Percentiles rank a stretch among this genome's conserved stretches.
Conservation (phyloP, 1,140 invertebrate genomes). For the Tyrophagus putrescentiae region DNA sequence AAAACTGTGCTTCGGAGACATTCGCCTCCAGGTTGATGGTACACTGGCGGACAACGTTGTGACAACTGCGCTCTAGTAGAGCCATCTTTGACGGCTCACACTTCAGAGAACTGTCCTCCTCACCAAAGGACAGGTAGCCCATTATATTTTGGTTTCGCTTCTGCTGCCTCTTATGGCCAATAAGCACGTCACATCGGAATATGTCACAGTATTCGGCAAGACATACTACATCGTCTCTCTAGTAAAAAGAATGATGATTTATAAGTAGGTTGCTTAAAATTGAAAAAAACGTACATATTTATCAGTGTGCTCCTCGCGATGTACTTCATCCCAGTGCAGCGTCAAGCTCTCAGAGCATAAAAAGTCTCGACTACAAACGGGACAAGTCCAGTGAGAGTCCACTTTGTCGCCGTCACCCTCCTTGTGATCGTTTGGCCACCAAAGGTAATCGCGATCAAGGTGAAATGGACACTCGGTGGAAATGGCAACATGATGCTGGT, state of each 20-base stretch:
- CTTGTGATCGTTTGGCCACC: constrained; percentile 39
- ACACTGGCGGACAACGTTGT: constrained; percentile 51
- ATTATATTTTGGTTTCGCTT: not conserved
- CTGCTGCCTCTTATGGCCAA: not conserved
- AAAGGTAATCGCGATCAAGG: constrained; percentile 59
- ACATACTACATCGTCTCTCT: constrained; percentile 78
- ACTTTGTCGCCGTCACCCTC: constrained; percentile 45
- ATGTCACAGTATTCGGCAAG: constrained; percentile 86
- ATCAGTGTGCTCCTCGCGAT: constrained; percentile 46
- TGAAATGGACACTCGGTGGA: constrained; percentile 79
- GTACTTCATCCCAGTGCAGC: constrained; percentile 73
- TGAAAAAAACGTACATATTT: constrained; percentile 34
- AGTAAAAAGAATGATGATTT: constrained; percentile 21
- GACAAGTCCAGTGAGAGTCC: constrained; percentile 63
- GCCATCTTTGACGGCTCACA: constrained; percentile 17
- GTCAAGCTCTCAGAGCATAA: constrained; percentile 73
- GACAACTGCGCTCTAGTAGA: constrained; percentile 21
- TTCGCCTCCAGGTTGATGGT: constrained; percentile 59
- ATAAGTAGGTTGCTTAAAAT: not conserved
- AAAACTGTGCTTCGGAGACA: constrained; percentile 61
- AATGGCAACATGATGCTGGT: constrained; percentile 62
- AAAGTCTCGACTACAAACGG: constrained; percentile 79
- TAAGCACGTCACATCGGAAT: constrained; percentile 74
- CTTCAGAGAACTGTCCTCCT: not conserved
- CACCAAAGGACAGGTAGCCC: not conserved